These are phyloP conservation scores for Cranoglanis bouderius DNA, from an alignment of 2,113 vertebrate genomes.

Conservation along the genomic window DNA sequence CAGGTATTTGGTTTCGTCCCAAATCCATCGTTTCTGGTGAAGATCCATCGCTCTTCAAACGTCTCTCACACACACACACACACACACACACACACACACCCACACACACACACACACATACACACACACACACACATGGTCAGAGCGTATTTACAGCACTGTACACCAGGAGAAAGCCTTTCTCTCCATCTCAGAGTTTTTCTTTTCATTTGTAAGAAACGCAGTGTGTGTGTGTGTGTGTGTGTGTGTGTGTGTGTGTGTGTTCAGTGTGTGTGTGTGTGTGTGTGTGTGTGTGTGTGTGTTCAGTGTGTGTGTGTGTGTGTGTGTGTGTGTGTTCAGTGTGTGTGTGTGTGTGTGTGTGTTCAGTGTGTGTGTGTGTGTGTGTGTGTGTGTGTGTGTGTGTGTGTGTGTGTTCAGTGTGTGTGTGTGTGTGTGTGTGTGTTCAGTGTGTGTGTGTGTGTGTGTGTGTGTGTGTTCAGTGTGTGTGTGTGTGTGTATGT, in stretches of 20 bases:
- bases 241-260: conserved; percentile 5
- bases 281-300: conserved; percentile 28
- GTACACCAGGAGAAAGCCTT: conserved; percentile 63
- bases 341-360: neutral
- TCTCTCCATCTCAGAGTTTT: conserved; percentile 13
- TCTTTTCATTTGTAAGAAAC: conserved; percentile 2
- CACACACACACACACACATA: neutral
- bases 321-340: conserved; percentile 2
- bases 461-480: neutral
- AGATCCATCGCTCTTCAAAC: conserved; percentile 5
- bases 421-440: neutral
- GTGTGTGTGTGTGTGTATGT: no score
- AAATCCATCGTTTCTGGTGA: neutral
- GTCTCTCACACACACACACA: neutral
- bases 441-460: neutral
- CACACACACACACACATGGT: neutral
- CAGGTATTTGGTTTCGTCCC: conserved; percentile 25
- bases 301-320: neutral
- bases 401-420: neutral
- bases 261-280: conserved; percentile 19
- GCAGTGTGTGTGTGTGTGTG: neutral
- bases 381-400: conserved; percentile 37
- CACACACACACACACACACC: neutral
- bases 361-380: neutral
- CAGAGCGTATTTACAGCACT: conserved; percentile 73